Evolutionary conservation across 2,888 invertebrate genomes (phyloP).

Genomic region (Apamea sordens): DNA sequence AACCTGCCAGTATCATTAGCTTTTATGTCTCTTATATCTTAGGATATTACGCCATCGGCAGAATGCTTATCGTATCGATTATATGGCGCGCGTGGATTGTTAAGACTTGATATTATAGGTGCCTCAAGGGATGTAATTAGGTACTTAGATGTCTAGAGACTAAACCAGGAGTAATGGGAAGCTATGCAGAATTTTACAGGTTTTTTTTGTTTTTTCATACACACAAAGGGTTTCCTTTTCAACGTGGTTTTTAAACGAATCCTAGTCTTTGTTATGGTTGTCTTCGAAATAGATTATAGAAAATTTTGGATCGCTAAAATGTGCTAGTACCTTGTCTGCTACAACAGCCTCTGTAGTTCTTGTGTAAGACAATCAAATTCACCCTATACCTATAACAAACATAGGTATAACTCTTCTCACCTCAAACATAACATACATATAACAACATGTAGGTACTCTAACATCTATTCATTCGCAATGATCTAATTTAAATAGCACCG

Average conservation of each 20-base stretch:
- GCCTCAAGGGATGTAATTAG: conserved; percentile 32
- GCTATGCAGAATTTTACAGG: not conserved
- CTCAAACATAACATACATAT: not conserved
- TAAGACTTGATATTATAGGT: conserved; percentile 27
- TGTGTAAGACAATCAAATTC: not conserved
- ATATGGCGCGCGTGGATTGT: conserved; percentile 32
- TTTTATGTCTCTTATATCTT: conserved; percentile 70
- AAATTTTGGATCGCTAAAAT: not conserved
- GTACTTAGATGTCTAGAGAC: conserved; percentile 28
- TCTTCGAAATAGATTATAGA: not conserved
- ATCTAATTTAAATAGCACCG: conserved; percentile 45
- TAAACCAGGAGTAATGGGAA: conserved; percentile 9
- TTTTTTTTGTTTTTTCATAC: not conserved
- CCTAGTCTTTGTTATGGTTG: not conserved
- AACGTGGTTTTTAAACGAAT: not conserved
- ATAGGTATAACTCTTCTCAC: not conserved
- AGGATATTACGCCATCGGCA: conserved; percentile 47
- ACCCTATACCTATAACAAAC: not conserved
- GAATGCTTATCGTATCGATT: conserved; percentile 49
- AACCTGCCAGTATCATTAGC: conserved; percentile 74
- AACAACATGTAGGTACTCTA: not conserved
- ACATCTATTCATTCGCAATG: conserved; percentile 15
- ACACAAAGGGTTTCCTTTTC: not conserved
- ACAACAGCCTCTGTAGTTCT: not conserved
- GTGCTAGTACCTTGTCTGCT: not conserved